Evolutionary conservation across 1,140 invertebrate genomes (phyloP).

Genomic region (Chrysomallon squamiferum): DNA sequence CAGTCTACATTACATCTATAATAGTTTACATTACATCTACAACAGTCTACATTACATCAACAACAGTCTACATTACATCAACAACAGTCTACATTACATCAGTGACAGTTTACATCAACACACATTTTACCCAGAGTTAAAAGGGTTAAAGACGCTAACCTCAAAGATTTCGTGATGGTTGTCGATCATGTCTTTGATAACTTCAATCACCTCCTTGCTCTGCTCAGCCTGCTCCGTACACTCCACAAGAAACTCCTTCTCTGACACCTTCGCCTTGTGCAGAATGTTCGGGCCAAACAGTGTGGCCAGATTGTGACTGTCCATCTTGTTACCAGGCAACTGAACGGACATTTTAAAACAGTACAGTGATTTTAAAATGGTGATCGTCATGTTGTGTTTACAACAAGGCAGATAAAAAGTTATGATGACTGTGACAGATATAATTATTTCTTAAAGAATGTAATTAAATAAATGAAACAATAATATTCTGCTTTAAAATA

Average conservation of each 20-base stretch:
- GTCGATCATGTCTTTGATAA: conserved; percentile 82
- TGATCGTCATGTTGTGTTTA: neutral
- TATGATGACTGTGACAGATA: neutral
- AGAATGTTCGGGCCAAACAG: conserved; percentile 93
- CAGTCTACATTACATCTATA: no score
- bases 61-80: no score
- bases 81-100: no score
- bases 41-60: no score
- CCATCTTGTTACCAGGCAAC: conserved; percentile 90
- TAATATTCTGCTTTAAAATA: neutral
- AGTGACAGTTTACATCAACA: no score
- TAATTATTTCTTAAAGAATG: neutral
- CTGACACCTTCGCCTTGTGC: conserved; percentile 72
- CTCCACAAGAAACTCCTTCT: conserved; percentile 66
- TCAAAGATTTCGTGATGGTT: conserved; percentile 78
- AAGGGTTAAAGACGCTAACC: no score
- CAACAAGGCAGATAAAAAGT: neutral
- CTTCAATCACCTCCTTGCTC: conserved; percentile 86
- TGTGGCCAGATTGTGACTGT: conserved; percentile 87
- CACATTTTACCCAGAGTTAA: no score
- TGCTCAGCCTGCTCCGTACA: conserved; percentile 77
- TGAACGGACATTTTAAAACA: conserved; percentile 41
- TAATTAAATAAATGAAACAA: neutral
- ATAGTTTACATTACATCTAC: no score
- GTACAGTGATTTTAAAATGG: conserved; percentile 20